Base-by-base conservation (phyloP, 2,113 vertebrate genomes). In the Leucopsar rothschildi region DNA sequence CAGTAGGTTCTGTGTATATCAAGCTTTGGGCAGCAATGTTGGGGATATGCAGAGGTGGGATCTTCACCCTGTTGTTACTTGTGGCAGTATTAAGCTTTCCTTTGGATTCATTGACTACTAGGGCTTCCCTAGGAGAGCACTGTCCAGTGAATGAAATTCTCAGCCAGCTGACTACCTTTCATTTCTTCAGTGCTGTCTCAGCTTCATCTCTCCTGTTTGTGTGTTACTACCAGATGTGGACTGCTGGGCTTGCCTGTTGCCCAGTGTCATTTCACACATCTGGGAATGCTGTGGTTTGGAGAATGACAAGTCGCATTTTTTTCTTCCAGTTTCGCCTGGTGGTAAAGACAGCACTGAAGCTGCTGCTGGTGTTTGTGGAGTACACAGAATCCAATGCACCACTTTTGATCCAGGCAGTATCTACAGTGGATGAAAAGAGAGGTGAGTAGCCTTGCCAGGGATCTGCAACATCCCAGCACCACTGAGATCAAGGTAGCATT, bases 331-430 rank as follows among this genome's bases (percentile, higher is more conserved):
- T 99, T 96, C 99, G 99, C 60, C 96, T 99, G 92, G 99, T 99
- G 95, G 99, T 99, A 95, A 99, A 99, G 97, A 99, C 99, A 3
- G 98, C 99, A 3, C 97, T 99, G 92, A 99, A 99, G 96, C 98
- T 99, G 88, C 98, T 99, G 90, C 98, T 99, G 72, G 99, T 99
- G 95, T 99, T 99, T 92, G 99, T 99, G 97, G 99, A 99, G 92
- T 99, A 99, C 90, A 98, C 98, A 0, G 99, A 99, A 94, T 98
- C 98, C 27, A 99, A 99, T 0, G 98, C 99, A 1, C 96, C 96
- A 0, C 98, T 99, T 77, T 97, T 99, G 90, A 98, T 98, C 88
- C 98, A 98, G 91, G 99, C 99, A 42, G 98, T 99, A 39, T 97
- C 96, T 17, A 97, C 92, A 0, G 98, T 99, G 16, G 99, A 99